Conservation (phyloP, 92 coral and sea anemone species). For the Parazoanthus atlanticus region DNA sequence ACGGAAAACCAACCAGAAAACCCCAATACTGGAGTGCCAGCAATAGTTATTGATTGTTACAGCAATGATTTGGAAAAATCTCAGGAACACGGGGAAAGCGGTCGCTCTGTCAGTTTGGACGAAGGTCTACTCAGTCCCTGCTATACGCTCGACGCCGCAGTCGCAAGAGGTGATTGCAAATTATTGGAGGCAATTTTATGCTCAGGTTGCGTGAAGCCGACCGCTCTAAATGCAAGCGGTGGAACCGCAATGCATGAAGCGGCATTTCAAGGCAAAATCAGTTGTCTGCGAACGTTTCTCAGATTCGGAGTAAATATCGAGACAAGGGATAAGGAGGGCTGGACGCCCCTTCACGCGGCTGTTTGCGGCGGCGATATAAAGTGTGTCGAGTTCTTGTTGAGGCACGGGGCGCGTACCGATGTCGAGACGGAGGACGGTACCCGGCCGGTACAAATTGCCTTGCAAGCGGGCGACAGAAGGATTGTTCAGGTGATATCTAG, state of each 20-base stretch:
- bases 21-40: background rate
- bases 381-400: slow-evolving; percentile 61
- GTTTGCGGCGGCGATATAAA: slow-evolving; percentile 83
- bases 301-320: slow-evolving; percentile 72
- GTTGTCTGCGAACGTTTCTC: slow-evolving; percentile 71
- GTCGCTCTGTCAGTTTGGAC: slow-evolving; percentile 27
- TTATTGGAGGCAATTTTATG: slow-evolving; percentile 68
- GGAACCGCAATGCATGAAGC: slow-evolving; percentile 91
- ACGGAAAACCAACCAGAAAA: background rate
- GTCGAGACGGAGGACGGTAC: slow-evolving; percentile 71
- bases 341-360: slow-evolving; percentile 91
- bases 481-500: slow-evolving; percentile 30
- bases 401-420: slow-evolving; percentile 68
- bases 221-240: slow-evolving; percentile 76
- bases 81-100: background rate
- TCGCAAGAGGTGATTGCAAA: slow-evolving; percentile 72
- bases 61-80: slow-evolving; percentile 3
- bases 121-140: slow-evolving; percentile 64
- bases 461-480: slow-evolving; percentile 49
- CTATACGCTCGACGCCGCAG: slow-evolving; percentile 83
- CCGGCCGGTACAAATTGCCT: slow-evolving; percentile 71
- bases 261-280: slow-evolving; percentile 80
- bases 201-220: slow-evolving; percentile 65
- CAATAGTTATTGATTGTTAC: slow-evolving; percentile 31
- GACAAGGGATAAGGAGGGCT: slow-evolving; percentile 78